Conservation (phyloP, 2,113 vertebrate genomes). For the Caloenas nicobarica region DNA sequence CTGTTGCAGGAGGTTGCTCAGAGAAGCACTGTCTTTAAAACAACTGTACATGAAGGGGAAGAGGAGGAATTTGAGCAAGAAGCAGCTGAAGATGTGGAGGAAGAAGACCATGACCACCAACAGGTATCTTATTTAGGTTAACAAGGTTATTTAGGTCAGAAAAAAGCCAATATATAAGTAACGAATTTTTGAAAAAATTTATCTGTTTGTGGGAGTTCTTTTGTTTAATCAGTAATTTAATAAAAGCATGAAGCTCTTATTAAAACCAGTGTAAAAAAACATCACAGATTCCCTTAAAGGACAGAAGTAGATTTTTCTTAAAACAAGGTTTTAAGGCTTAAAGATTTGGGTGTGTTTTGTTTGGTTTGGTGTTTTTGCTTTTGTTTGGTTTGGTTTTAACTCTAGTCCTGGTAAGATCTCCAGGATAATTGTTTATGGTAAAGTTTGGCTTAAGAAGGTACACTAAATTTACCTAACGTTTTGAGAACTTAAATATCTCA, state of each 20-base stretch:
- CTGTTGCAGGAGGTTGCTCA: conserved; percentile 85
- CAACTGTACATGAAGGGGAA: conserved; percentile 69
- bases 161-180: rapidly evolving
- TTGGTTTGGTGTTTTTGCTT: too few species aligned
- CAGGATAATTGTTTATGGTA: not conserved
- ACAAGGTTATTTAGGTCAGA: not conserved
- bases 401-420: not conserved
- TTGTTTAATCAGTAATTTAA: not conserved
- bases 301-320: not conserved
- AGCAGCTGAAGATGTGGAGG: conserved; percentile 64
- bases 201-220: not conserved
- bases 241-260: not conserved
- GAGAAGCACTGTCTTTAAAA: conserved; percentile 86
- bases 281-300: not conserved
- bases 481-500: not conserved
- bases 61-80: conserved; percentile 68
- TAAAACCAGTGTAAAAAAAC: not conserved
- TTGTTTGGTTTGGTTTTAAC: not conserved
- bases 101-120: conserved; percentile 73
- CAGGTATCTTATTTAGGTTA: conserved; percentile 71
- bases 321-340: not conserved
- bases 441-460: not conserved
- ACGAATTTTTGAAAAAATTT: not conserved
- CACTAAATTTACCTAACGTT: not conserved
- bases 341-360: not conserved